Evolutionary conservation across 2,888 invertebrate species (phyloP), one percentile per base, ranked within the genome.

Genomic region (Antheraea assamensis): DNA sequence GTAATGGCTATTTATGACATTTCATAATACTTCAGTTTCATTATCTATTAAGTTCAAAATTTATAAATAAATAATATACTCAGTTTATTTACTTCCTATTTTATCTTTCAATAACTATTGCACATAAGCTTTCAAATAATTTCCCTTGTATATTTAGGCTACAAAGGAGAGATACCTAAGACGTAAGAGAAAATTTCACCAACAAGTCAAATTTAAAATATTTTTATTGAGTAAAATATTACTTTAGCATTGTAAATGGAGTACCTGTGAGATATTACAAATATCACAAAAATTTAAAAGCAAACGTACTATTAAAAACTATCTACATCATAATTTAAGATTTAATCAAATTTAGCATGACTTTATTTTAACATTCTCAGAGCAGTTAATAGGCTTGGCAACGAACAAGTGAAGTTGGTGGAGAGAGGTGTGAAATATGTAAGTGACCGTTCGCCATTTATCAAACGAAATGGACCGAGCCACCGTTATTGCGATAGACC

Each of bases 381-480:
- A 13, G 58, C 21, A 58, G 24, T 58, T 24, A 58, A 58, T 24
- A 64, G 17, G 27, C 0, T 64, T 64, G 61, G 61, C 30, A 64
- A 30, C 5, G 10, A 64, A 61, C n/a, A 21, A 55, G n/a, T n/a
- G 19, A 61, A 61, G 15, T 61, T 17, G 61, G 15, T 15, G 27
- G 61, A 64, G 61, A 64, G 61, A 64, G 30, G 61, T 64, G 61
- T 64, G 61, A 30, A 64, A 64, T 64, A 17, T 64, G 61, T 30
- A 30, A 64, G 61, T 64, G 61, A 64, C 61, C 61, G 61, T 15
- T 27, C 61, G 17, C 61, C 27, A 64, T 64, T 64, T 64, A 30
- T 64, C 61, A 64, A 64, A 30, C 30, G 17, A 64, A 64, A 64
- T 27, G 30, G 61, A 61, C 61, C 30, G 61, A 64, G 27, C 17